Conservation (phyloP, 2,113 vertebrate species). For the Illadopsis cleaveri region DNA sequence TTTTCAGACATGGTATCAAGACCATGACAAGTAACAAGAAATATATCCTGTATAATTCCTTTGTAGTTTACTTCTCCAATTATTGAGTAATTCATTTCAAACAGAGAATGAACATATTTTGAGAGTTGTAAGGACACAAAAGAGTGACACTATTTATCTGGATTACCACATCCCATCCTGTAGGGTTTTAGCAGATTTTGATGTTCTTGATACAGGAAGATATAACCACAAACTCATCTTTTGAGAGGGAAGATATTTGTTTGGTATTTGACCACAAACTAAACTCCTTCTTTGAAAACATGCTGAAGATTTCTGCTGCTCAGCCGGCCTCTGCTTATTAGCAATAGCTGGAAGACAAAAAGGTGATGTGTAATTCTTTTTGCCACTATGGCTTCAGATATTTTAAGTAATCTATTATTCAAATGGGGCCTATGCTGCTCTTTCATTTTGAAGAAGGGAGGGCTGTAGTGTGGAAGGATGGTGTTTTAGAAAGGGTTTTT, state of each 20-base stretch:
- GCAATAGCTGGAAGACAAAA: neutral
- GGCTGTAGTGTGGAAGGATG: neutral
- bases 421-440: neutral
- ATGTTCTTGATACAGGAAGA: neutral
- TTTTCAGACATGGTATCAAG: neutral
- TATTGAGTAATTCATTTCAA: neutral
- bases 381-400: neutral
- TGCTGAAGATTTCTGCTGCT: neutral
- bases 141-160: neutral
- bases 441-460: neutral
- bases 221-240: neutral
- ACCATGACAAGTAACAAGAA: neutral
- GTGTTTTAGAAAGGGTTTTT: neutral
- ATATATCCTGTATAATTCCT: neutral
- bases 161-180: accelerated
- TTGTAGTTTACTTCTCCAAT: neutral
- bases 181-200: neutral
- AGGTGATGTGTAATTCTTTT: neutral
- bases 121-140: neutral
- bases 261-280: neutral
- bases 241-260: neutral
- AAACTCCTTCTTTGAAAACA: neutral
- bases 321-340: neutral
- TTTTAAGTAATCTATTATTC: neutral
- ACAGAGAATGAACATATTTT: neutral